Conservation (phyloP, 2,113 vertebrate species). For the Gobiocypris rarus region DNA sequence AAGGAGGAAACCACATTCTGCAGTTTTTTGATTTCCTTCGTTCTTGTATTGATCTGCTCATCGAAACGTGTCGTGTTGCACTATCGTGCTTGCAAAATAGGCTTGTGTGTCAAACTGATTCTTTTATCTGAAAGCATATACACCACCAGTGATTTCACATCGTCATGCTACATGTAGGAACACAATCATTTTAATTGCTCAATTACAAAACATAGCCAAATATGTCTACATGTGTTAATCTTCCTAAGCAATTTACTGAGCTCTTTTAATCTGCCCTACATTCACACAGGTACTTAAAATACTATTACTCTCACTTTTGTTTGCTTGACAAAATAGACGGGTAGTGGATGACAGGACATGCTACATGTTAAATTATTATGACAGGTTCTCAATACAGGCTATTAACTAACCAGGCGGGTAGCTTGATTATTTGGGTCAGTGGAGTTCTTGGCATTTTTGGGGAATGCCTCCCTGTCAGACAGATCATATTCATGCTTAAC, state of each 20-base stretch:
- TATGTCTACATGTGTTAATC: constrained; percentile 12
- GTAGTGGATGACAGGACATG: background rate
- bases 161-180: constrained; percentile 27
- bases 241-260: background rate
- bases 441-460: constrained; percentile 44
- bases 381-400: background rate
- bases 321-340: background rate
- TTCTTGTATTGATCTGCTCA: background rate
- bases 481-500: background rate
- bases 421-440: constrained; percentile 52
- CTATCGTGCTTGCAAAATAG: background rate
- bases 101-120: constrained; percentile 43
- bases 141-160: constrained; percentile 24
- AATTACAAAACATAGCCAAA: background rate
- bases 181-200: constrained; percentile 11
- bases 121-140: constrained; percentile 40
- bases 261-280: background rate
- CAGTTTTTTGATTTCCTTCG: background rate
- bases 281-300: background rate
- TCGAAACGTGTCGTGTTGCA: background rate
- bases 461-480: constrained; percentile 9
- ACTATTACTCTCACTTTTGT: background rate
- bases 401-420: background rate
- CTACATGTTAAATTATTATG: background rate
- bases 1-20: background rate